Conservation (phyloP, 2,888 invertebrate genomes). For the Lepidochitona cinerea region DNA sequence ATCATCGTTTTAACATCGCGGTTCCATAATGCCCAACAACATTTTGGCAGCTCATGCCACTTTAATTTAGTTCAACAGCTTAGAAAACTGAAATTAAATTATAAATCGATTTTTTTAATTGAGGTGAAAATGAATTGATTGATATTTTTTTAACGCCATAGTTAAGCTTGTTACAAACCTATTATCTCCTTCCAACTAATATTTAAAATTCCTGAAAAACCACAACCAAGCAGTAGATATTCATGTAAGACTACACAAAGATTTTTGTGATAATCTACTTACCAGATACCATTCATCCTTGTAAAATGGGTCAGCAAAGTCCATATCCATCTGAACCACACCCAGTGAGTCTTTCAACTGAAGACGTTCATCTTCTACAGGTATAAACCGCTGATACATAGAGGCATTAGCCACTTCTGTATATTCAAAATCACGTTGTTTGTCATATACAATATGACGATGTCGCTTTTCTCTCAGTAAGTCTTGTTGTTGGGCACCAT, state of each 20-base stretch:
- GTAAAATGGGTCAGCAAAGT: constrained; percentile 57
- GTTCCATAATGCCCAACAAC: too few relatives aligned
- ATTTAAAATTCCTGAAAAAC: too few relatives aligned
- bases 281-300: constrained; percentile 65
- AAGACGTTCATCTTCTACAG: constrained; percentile 5
- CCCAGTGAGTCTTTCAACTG: not conserved
- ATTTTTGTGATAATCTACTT: constrained; percentile 39
- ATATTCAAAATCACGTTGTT: constrained; percentile 55
- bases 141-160: not conserved
- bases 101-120: too few relatives aligned
- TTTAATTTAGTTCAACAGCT: too few relatives aligned
- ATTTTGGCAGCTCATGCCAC: too few relatives aligned
- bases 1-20: too few relatives aligned
- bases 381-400: constrained; percentile 43
- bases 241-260: too few relatives aligned
- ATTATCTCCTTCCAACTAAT: too few relatives aligned
- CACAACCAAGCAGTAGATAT: too few relatives aligned
- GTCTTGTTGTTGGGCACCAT: constrained; percentile 57
- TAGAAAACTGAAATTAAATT: too few relatives aligned
- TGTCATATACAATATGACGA: constrained; percentile 50
- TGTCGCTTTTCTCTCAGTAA: constrained; percentile 51
- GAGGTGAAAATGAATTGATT: too few relatives aligned
- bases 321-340: constrained; percentile 6
- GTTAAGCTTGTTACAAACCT: not conserved
- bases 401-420: constrained; percentile 46